phyloP scores from a whole-genome alignment of 2,888 invertebrate species.

The Cryptus armator region DNA sequence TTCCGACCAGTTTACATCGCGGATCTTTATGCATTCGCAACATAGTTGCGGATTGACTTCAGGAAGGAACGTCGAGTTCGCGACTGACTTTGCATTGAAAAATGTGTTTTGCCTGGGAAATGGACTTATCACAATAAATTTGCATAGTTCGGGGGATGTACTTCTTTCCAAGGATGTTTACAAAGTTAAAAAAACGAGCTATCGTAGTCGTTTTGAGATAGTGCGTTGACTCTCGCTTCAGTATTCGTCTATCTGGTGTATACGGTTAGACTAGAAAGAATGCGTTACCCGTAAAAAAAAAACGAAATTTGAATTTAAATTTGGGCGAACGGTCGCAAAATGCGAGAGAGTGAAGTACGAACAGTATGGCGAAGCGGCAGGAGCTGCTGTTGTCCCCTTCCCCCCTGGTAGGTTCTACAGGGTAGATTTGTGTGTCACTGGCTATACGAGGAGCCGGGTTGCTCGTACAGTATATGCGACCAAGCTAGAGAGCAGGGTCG shows the following conservation, averaged over 20 bases:
- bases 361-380: constrained; percentile 28
- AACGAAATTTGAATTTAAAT: constrained; percentile 66
- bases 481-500: constrained; percentile 58
- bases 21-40: too few species aligned
- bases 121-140: constrained; percentile 17
- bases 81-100: background rate
- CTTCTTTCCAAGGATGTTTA: background rate
- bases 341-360: constrained; percentile 37
- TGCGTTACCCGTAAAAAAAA: constrained; percentile 10
- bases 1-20: too few species aligned
- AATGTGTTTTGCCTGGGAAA: background rate
- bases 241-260: background rate
- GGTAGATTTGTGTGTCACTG: constrained; percentile 40
- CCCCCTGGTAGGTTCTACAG: constrained; percentile 3
- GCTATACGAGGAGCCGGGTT: constrained; percentile 5
- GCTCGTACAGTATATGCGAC: constrained; percentile 41
- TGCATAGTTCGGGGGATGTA: constrained; percentile 1
- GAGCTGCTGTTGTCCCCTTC: constrained; percentile 5
- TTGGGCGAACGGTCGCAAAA: constrained; percentile 63
- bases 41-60: too few species aligned
- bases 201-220: constrained; percentile 20
- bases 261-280: background rate
- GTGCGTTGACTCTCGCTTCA: constrained; percentile 1
- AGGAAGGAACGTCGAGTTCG: too few species aligned
- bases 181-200: background rate